A percentile compares a stretch with the other conserved stretches of the same genome.
These are phyloP conservation scores for Carduelis carduelis DNA, from an alignment of 2,797 vertebrate genomes.

Conservation along the genomic window DNA sequence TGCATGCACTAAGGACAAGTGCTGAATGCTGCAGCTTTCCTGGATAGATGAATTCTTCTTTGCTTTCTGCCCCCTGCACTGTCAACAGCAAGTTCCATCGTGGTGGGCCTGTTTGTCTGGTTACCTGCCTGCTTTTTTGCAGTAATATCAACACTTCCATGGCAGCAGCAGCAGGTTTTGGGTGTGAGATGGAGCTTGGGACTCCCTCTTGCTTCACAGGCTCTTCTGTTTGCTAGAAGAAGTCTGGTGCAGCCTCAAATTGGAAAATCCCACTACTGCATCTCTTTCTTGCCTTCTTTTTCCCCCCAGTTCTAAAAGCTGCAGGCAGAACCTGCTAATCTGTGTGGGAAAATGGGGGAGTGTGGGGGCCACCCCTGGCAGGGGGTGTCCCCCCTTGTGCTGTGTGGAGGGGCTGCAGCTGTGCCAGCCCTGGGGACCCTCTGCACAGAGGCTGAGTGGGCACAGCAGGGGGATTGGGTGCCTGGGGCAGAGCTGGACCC, in stretches of 20 bases:
- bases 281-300: neutral
- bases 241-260: neutral
- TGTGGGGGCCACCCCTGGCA: neutral
- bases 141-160: neutral
- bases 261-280: neutral
- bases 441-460: neutral
- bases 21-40: neutral
- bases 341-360: neutral
- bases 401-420: neutral
- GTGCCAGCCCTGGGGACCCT: neutral
- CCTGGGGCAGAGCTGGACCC: neutral
- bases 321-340: neutral
- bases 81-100: neutral
- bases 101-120: neutral
- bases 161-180: neutral
- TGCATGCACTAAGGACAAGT: neutral
- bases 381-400: neutral
- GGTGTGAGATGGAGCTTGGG: neutral
- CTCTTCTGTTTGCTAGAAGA: neutral
- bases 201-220: neutral
- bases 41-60: neutral
- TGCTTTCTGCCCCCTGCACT: neutral
- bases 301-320: rapidly evolving
- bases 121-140: neutral
- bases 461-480: rapidly evolving